Base-by-base conservation (phyloP, 2,113 vertebrate species). In the Chauna torquata region DNA sequence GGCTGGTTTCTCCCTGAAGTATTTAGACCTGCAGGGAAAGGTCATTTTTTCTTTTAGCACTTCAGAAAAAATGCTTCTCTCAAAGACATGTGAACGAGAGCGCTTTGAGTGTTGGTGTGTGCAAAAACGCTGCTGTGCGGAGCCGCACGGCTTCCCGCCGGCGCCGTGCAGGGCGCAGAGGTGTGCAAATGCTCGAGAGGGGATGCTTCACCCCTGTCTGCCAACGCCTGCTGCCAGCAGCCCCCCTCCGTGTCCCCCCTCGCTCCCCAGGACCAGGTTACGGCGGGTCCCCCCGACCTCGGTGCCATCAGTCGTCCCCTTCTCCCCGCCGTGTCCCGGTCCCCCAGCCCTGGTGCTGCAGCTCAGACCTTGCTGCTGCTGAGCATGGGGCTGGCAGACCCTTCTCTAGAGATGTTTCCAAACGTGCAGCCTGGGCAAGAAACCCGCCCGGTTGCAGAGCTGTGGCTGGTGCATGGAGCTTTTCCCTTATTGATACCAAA, bases 391-490 rank as follows among this genome's bases (percentile, higher is more conserved):
- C 36, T 44, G 5, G 11, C 49, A 12, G 44, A 24, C 22, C 74
- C 38, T 44, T 18, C 5, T 75, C 57, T 40, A n/a, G 79, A 34
- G n/a, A 38, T 4, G 24, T 23, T 61, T 49, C 22, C 34, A 22
- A 2, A 19, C n/a, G 0, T 2, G 1, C 2, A 22, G 72, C 61
- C 68, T 5, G 38, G 15, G 2, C 3, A 5, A 27, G 1, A 34
- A 55, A 22, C 32, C 68, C 59, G 4, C 11, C 47, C 9, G 8
- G 55, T 28, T 55, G 58, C 77, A 36, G 38, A 50, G 40, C 50
- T 1, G 0, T 47, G 4, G 49, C 17, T 0, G 8, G n/a, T 1
- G 1, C 64, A 0, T 16, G 38, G 64, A 58, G 14, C 8, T 6
- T 62, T 54, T 62, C 38, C 49, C 23, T 64, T 3, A 8, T 2